Evolutionary conservation across 2,888 invertebrate species (phyloP).

Genomic region (Ptilodon capucinus): DNA sequence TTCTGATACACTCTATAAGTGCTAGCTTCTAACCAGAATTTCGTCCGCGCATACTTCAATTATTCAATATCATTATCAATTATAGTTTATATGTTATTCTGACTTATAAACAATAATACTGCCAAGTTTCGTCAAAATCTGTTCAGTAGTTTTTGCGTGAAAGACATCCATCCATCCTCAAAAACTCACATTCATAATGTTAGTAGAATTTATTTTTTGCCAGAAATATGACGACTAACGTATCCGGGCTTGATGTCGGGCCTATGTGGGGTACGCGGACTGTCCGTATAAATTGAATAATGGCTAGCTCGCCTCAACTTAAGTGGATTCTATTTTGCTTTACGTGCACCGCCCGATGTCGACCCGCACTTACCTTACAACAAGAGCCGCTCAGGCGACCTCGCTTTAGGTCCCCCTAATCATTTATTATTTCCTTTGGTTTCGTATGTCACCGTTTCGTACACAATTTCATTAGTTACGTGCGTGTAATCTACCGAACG

Average conservation of each 20-base stretch:
- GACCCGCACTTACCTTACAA: slow-evolving; percentile 36
- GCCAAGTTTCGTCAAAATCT: no score
- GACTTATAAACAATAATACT: no score
- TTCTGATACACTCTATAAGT: no score
- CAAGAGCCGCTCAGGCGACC: slow-evolving; percentile 39
- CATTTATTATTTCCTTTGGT: slow-evolving; percentile 34
- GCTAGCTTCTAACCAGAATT: no score
- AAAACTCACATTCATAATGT: no score
- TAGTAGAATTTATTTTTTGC: background rate
- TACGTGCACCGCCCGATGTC: slow-evolving; percentile 51
- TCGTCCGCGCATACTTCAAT: no score
- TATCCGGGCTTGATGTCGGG: slow-evolving; percentile 39
- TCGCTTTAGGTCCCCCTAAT: slow-evolving; percentile 27
- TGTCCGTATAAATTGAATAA: slow-evolving; percentile 72
- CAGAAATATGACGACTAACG: slow-evolving; percentile 6
- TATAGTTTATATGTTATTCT: no score
- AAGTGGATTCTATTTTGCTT: slow-evolving; percentile 72
- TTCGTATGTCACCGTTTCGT: slow-evolving; percentile 21
- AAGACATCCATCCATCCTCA: no score
- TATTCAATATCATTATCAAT: no score
- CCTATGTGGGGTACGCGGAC: slow-evolving; percentile 51
- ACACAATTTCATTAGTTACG: slow-evolving; percentile 26
- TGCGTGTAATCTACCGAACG: slow-evolving; percentile 12
- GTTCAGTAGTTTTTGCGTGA: no score
- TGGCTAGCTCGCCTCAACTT: slow-evolving; percentile 62